phyloP scores from a whole-genome alignment of 2,113 vertebrate species.

The Leiothrix lutea region DNA sequence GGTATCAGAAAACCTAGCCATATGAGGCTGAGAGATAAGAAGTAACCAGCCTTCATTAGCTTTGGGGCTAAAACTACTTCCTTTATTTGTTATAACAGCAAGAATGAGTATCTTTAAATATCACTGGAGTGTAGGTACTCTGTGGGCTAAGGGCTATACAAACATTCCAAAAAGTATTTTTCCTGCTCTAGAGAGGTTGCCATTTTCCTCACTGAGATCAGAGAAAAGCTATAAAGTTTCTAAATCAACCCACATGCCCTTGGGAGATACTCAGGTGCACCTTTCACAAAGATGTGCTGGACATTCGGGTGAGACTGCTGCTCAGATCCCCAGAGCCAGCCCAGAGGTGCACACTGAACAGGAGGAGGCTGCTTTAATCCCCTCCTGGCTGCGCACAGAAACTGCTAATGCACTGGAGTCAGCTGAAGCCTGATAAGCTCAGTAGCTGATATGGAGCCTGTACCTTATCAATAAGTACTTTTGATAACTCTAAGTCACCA shows the following conservation, averaged over 20 bases:
- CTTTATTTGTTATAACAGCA: background rate
- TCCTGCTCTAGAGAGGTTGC: background rate
- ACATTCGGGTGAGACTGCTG: background rate
- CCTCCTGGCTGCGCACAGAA: accelerated
- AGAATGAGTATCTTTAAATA: background rate
- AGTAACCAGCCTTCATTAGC: background rate
- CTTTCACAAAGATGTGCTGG: background rate
- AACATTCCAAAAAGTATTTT: background rate
- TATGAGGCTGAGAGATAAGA: background rate
- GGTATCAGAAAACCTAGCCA: background rate
- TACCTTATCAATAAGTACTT: background rate
- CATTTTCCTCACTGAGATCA: background rate
- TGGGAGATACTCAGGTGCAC: background rate
- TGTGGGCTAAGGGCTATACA: background rate
- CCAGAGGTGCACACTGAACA: background rate
- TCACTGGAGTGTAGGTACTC: background rate
- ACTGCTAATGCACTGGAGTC: background rate
- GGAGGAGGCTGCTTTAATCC: background rate
- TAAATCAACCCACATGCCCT: accelerated
- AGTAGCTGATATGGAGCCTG: background rate
- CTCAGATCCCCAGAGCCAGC: background rate
- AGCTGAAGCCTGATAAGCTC: background rate
- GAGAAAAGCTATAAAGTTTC: background rate
- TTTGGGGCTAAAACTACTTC: background rate
- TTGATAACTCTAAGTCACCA: background rate